These are phyloP conservation scores for Dendrolimus punctatus DNA, from an alignment of 1,140 invertebrate genomes.

Conservation along the genomic window DNA sequence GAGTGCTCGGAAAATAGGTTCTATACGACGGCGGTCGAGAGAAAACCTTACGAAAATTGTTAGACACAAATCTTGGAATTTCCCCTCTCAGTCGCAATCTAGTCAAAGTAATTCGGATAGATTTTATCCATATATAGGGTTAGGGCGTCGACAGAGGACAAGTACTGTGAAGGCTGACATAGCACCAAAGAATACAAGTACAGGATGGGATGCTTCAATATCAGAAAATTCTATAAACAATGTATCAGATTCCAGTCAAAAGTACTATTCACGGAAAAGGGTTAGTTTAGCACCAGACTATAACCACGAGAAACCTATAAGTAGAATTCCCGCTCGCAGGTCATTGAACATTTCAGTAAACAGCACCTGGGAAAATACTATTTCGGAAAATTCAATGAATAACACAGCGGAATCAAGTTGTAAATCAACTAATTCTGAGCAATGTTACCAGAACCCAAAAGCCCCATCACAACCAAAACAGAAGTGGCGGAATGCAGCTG, in stretches of 20 bases:
- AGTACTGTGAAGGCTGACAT: constrained; percentile 34
- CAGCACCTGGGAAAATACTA: constrained; percentile 35
- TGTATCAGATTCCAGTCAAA: constrained; percentile 38
- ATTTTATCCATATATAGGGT: constrained; percentile 55
- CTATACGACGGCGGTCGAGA: constrained; percentile 77
- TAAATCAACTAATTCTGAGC: constrained; percentile 32
- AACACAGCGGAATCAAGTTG: constrained; percentile 35
- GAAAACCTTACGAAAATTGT: constrained; percentile 64
- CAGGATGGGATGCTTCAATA: constrained; percentile 37
- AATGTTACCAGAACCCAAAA: constrained; percentile 38
- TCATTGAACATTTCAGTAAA: constrained; percentile 48
- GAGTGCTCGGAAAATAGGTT: constrained; percentile 85
- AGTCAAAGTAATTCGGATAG: constrained; percentile 36
- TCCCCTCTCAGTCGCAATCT: constrained; percentile 44
- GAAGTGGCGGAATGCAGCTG: constrained; percentile 60
- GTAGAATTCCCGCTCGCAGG: constrained; percentile 37
- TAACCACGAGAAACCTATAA: constrained; percentile 45
- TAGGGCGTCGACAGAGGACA: constrained; percentile 36
- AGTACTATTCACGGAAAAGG: constrained; percentile 50
- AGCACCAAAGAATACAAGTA: constrained; percentile 17
- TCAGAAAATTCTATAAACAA: constrained; percentile 38
- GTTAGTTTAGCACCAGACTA: constrained; percentile 43
- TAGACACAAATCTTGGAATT: constrained; percentile 64
- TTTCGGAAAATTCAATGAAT: constrained; percentile 42
- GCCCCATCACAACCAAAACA: constrained; percentile 33